Evolutionary conservation across 2,797 vertebrate genomes (phyloP).

Genomic region (Cryptoprocta ferox): DNA sequence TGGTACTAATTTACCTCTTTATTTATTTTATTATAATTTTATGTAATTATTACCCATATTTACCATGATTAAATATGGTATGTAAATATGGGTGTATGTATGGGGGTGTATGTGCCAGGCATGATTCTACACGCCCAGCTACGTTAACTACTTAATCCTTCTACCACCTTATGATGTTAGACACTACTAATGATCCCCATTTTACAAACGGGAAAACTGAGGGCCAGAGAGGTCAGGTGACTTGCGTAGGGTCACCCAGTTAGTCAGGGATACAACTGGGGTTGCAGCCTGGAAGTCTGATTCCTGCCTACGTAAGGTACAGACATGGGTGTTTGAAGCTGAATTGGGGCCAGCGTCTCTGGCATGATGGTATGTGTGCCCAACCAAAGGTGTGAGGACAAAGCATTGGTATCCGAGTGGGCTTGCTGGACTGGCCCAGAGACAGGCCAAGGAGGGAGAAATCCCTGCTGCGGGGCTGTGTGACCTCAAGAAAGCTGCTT

Average conservation of each 20-base stretch:
- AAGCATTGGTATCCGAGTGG: accelerated
- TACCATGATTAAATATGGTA: neutral
- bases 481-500: neutral
- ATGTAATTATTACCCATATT: neutral
- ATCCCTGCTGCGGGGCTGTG: neutral
- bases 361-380: neutral
- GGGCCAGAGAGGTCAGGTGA: neutral
- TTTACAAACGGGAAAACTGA: neutral
- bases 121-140: neutral
- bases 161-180: neutral
- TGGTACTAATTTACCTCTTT: neutral
- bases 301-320: neutral
- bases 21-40: neutral
- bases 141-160: neutral
- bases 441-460: neutral
- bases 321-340: neutral
- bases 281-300: neutral
- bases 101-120: neutral
- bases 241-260: neutral
- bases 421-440: neutral
- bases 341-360: accelerated
- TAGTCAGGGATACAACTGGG: neutral
- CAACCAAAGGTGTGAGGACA: neutral
- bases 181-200: neutral
- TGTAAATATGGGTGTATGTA: too few species aligned